Evolutionary conservation across 2,797 vertebrate genomes (phyloP), one percentile per base, ranked within the genome.

Genomic region (Manis javanica): DNA sequence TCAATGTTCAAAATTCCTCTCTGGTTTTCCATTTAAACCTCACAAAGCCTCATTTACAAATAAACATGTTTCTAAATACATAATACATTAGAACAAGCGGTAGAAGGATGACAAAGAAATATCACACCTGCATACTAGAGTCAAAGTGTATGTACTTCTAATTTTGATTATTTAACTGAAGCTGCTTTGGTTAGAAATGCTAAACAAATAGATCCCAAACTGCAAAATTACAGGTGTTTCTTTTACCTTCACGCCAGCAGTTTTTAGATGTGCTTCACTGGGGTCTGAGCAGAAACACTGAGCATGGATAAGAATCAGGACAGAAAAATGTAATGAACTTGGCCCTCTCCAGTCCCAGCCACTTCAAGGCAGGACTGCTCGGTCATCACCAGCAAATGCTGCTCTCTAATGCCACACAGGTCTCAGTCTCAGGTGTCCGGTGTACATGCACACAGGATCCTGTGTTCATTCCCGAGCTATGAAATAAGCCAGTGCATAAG

Each of bases 401-500:
- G 66, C 94, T 23, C 92, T 96, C 94, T 91, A 97, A 90, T 19
- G 89, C 79, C 92, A 68, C 6, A 93, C 34, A 74, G 87, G 98
- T 94, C 95, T 85, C 96, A 91, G 13, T 79, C 93, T 97, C 97
- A 97, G 97, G 95, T 96, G 91, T 90, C 96, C 91, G 84, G 93
- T 94, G 96, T 96, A 98, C 97, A 98, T 97, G 87, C 26, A 37
- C 7, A 51, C 94, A 93, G 64, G 79, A 97, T 95, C 97, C 97
- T 77, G 64, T 87, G 93, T 90, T 91, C 92, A 91, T 91, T 97
- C 95, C 94, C 89, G 75, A 98, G 97, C 97, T 97, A 97, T 84
- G 95, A 97, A 98, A 96, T 96, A 97, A 97, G 97, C 91, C 97
- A 90, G 63, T 79, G 95, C 96, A 97, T 96, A 94, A 83, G 94